These are phyloP conservation scores for Myotis findleyi DNA, from an alignment of 2,797 vertebrate species.

Conservation along the genomic window DNA sequence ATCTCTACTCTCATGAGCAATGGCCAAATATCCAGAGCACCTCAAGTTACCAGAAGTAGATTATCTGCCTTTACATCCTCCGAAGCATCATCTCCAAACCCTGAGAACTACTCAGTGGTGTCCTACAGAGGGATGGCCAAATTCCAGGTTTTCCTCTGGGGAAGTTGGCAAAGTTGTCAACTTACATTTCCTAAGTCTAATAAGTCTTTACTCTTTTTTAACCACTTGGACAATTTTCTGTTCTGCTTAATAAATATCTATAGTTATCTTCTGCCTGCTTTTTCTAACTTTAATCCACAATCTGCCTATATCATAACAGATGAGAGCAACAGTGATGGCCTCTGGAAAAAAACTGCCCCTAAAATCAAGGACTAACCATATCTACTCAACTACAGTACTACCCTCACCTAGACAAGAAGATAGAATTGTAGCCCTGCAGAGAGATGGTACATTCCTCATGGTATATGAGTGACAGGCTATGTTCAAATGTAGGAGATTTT, in stretches of 20 bases:
- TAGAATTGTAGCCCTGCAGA: neutral
- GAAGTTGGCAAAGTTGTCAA: neutral
- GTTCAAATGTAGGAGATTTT: neutral
- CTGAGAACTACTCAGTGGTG: constrained; percentile 37
- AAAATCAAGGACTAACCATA: neutral
- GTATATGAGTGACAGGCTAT: neutral
- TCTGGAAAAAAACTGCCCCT: neutral
- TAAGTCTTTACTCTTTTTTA: neutral
- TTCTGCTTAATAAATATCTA: constrained; percentile 14
- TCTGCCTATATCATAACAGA: constrained; percentile 13
- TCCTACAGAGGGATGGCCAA: neutral
- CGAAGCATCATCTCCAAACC: constrained; percentile 26
- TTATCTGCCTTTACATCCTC: neutral
- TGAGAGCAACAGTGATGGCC: constrained; percentile 1
- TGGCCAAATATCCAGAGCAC: neutral
- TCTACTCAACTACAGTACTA: neutral
- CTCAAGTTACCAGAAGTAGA: neutral
- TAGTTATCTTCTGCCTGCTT: constrained; percentile 43
- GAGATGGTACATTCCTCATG: neutral
- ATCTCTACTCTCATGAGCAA: constrained; percentile 15
- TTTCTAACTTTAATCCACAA: constrained; percentile 49
- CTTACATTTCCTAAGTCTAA: constrained; percentile 23
- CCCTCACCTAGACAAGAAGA: neutral
- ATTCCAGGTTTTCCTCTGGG: constrained; percentile 19
- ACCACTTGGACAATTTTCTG: constrained; percentile 22